Base-by-base conservation (phyloP, 2,113 vertebrate genomes). In the Nettapus auritus region DNA sequence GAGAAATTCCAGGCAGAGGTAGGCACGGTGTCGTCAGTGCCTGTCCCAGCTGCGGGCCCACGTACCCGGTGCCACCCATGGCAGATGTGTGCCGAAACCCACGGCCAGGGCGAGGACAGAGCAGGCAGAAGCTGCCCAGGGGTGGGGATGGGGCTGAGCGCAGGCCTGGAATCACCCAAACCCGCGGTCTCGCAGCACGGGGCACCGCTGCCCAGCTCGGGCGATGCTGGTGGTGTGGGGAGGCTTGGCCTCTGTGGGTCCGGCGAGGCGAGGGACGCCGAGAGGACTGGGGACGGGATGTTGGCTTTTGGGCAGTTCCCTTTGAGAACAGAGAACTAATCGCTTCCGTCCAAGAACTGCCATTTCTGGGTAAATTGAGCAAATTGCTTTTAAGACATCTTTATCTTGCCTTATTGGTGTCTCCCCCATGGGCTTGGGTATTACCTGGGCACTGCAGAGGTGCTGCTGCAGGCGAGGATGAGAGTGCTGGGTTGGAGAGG, bases 21-120 rank as follows among this genome's bases (percentile, higher is more conserved):
- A 28, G n/a, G 20, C 12, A 26, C 1, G 6, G 74, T 5, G 6
- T 21, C 1, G 3, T 36, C 22, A 1, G 3, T 0, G 0, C 46
- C 56, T 55, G 34, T 88, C 71, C 53, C 52, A 52, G 71, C 29
- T 4, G 0, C 2, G 6, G 26, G 28, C n/a, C 4, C 80, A 12
- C 26, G 16, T 6, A 42, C 8, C n/a, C 4, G 0, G 31, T 3
- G 34, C 38, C 3, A 7, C 48, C 13, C 2, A 26, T 8, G 60
- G 60, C 10, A 4, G 60, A 25, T 11, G 55, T 57, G 55, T 19
- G 16, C 55, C 31, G 25, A 57, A 33, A 57, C 31, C 31, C 55
- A 33, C 18, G 9, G 55, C 55, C 31, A 20, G 50, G 23, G 50
- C 23, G 50, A 52, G 50, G 50, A 13, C 50, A 52, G 50, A 52